Conservation (phyloP, 2,888 invertebrate species). For the Argyra leucocephala region DNA sequence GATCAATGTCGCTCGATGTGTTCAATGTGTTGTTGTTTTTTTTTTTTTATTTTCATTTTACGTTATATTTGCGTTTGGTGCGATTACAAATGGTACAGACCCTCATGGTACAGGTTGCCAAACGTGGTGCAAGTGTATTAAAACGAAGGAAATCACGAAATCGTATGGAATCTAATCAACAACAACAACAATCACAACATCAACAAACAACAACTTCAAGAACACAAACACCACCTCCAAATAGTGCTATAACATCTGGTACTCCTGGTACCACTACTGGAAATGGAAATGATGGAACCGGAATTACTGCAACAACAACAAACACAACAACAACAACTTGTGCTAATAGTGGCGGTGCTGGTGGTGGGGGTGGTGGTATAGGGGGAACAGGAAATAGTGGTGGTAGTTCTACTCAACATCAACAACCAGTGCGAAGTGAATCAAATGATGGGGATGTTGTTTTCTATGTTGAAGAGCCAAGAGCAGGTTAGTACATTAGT, state of each 20-base stretch:
- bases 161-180: constrained; percentile 49
- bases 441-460: constrained; percentile 53
- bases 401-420: constrained; percentile 11
- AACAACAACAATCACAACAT: constrained; percentile 26
- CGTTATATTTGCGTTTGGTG: constrained; percentile 19
- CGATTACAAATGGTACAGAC: constrained; percentile 43
- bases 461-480: constrained; percentile 56
- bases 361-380: constrained; percentile 22
- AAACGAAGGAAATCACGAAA: constrained; percentile 60
- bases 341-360: constrained; percentile 27
- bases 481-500: constrained; percentile 44
- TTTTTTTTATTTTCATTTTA: constrained; percentile 22
- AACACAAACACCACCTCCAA: constrained; percentile 28
- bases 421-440: constrained; percentile 34
- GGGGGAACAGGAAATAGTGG: no score
- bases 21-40: constrained; percentile 31
- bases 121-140: constrained; percentile 63
- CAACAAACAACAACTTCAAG: constrained; percentile 26
- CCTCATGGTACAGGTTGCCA: constrained; percentile 62
- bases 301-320: no score
- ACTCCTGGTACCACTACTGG: constrained; percentile 26
- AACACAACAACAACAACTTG: constrained; percentile 27
- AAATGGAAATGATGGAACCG: constrained; percentile 16
- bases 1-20: constrained; percentile 30
- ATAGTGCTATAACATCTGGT: constrained; percentile 29